A percentile compares a stretch with the other conserved stretches of the same genome.
Evolutionary conservation across 2,797 vertebrate genomes (phyloP).

Genomic region (Falco cherrug): DNA sequence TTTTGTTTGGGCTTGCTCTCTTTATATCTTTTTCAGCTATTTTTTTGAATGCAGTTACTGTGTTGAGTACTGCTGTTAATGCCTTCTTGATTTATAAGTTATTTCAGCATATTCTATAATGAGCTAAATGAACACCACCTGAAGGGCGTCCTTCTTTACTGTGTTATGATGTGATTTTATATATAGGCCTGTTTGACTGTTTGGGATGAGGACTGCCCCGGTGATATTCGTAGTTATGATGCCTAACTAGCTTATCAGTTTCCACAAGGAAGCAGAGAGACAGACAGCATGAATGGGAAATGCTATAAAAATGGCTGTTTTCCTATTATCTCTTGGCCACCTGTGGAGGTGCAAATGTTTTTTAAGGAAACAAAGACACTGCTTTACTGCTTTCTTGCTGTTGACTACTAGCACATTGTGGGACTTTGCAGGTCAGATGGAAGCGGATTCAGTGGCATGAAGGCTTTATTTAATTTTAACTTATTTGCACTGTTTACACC

Average conservation of each 20-base stretch:
- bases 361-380: neutral
- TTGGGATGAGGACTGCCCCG: neutral
- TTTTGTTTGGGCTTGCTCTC: neutral
- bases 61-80: neutral
- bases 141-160: neutral
- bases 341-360: neutral
- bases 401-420: neutral
- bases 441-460: neutral
- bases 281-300: neutral
- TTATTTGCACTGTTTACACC: neutral
- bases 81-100: neutral
- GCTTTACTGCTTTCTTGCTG: neutral
- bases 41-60: neutral
- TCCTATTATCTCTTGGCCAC: neutral
- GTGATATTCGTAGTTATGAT: neutral
- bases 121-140: neutral
- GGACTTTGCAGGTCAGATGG: neutral
- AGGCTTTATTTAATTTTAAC: neutral
- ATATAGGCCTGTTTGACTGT: neutral
- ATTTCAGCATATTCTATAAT: neutral
- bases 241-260: neutral
- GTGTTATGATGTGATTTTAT: neutral
- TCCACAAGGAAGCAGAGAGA: neutral
- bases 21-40: neutral
- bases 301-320: neutral